Evolutionary conservation across 2,797 vertebrate species (phyloP).

Genomic region (Acanthurus leucopareius): DNA sequence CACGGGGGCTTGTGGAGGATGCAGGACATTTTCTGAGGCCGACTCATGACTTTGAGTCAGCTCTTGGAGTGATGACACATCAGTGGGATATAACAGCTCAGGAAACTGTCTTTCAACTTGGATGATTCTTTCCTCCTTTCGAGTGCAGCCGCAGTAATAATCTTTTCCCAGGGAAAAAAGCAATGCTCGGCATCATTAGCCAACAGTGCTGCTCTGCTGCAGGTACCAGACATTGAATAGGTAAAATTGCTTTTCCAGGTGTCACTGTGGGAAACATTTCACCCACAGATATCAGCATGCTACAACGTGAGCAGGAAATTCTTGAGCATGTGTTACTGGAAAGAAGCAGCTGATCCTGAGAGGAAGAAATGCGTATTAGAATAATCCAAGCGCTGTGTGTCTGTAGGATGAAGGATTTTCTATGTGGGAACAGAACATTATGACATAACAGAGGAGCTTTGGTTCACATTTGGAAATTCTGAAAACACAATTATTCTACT

Average conservation of each 20-base stretch:
- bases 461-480: background rate
- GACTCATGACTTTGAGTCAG: conserved; percentile 26
- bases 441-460: no score
- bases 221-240: conserved; percentile 14
- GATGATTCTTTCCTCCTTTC: conserved; percentile 27
- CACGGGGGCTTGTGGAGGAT: background rate
- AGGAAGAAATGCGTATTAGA: background rate
- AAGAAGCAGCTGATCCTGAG: background rate
- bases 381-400: background rate
- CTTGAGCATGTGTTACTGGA: background rate
- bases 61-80: conserved; percentile 30
- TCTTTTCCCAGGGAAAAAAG: conserved; percentile 11
- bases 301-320: conserved; percentile 2
- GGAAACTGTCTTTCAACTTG: conserved; percentile 8
- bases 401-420: no score
- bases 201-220: conserved; percentile 4
- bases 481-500: no score
- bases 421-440: no score
- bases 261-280: conserved; percentile 8
- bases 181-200: conserved; percentile 28
- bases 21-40: conserved; percentile 15
- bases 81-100: conserved; percentile 36
- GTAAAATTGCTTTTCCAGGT: conserved; percentile 33
- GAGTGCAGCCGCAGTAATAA: conserved; percentile 32
- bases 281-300: background rate